Percentiles rank a stretch among this genome's conserved stretches.
Conservation (phyloP, 2,797 vertebrate genomes). For the Oceanodroma leucorhoa region DNA sequence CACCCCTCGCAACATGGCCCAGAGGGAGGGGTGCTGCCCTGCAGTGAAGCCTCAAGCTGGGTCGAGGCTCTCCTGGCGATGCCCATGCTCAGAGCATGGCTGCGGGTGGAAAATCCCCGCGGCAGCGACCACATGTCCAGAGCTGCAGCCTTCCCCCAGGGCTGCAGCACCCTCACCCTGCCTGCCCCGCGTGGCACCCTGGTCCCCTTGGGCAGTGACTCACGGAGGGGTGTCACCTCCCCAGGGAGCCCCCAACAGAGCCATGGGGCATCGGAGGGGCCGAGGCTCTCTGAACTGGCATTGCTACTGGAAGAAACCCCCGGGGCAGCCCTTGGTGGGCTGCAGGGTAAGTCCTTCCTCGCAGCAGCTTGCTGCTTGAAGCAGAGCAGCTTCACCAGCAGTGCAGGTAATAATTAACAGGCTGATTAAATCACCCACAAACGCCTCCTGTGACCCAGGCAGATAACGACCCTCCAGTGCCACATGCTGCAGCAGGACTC, state of each 20-base stretch:
- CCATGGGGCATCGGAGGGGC: fast-evolving
- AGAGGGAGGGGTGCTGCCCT: neutral
- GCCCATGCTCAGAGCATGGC: fast-evolving
- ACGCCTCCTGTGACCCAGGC: neutral
- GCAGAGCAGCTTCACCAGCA: neutral
- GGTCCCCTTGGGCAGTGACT: neutral
- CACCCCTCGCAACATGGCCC: fast-evolving
- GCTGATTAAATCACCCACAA: constrained; percentile 17
- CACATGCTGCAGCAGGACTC: neutral
- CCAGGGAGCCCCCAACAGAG: neutral
- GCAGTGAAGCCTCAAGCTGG: neutral
- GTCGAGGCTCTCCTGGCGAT: fast-evolving
- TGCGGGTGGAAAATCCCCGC: neutral
- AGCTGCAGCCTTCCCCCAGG: neutral
- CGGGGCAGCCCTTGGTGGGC: fast-evolving
- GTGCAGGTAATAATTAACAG: constrained; percentile 38
- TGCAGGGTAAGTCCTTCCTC: neutral
- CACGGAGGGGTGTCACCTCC: neutral
- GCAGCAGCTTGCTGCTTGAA: fast-evolving
- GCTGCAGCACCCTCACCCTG: neutral
- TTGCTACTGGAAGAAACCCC: fast-evolving
- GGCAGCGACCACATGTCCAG: fast-evolving
- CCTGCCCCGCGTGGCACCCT: neutral
- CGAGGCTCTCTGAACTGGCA: neutral
- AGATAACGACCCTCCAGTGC: neutral